A percentile compares a stretch with the other conserved stretches of the same genome.
phyloP scores from a whole-genome alignment of 2,888 invertebrate species.

The Drosophila helvetica region DNA sequence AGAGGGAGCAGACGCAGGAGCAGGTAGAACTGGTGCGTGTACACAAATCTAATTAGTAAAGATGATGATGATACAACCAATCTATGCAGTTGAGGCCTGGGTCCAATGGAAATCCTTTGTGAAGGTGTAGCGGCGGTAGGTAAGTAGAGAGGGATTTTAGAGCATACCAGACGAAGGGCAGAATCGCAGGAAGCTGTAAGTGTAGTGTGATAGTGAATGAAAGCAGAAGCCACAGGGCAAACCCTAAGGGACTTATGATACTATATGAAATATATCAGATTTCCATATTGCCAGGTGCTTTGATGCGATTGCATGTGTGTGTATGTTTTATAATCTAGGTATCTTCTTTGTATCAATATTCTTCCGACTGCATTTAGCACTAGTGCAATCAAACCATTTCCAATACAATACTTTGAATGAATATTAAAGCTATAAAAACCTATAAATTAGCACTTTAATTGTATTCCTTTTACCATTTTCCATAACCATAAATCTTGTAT shows the following conservation, averaged over 20 bases:
- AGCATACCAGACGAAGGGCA: too few species aligned
- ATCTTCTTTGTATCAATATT: too few species aligned
- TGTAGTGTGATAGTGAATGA: too few species aligned
- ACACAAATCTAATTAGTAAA: slow-evolving; percentile 56
- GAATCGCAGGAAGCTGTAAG: too few species aligned
- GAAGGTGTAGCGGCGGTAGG: background rate
- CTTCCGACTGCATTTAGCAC: background rate
- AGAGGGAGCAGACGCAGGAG: background rate
- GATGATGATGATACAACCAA: slow-evolving; percentile 25
- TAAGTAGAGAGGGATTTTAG: background rate
- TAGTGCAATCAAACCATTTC: too few species aligned
- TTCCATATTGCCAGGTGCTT: too few species aligned
- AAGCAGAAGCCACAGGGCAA: too few species aligned
- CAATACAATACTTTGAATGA: background rate
- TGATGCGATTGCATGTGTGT: too few species aligned
- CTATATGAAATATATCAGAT: background rate
- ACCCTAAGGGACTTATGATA: background rate
- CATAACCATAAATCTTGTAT: slow-evolving; percentile 1
- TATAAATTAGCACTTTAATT: background rate
- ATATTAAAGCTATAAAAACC: too few species aligned
- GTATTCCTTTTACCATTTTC: background rate
- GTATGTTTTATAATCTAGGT: too few species aligned
- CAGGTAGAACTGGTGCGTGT: slow-evolving; percentile 51
- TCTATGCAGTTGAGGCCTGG: background rate
- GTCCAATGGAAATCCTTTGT: background rate